Evolutionary conservation across 2,888 invertebrate species (phyloP).

Genomic region (Ferrisia virgata): DNA sequence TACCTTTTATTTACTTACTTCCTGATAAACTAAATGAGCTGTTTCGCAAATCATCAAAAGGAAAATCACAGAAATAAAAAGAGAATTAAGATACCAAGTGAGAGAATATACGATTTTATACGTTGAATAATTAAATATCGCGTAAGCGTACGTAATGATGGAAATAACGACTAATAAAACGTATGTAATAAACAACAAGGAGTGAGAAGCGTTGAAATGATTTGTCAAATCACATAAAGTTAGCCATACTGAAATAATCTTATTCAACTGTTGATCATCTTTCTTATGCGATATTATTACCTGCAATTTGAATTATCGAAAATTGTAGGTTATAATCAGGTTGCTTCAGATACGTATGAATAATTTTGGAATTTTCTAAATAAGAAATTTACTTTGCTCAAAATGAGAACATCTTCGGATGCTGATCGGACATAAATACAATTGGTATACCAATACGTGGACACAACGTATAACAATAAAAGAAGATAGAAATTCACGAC

Average conservation of each 20-base stretch:
- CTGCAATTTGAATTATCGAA: not conserved
- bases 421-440: not conserved
- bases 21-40: not conserved
- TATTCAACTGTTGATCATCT: not conserved
- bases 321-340: not conserved
- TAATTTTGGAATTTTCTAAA: not conserved
- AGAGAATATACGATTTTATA: not conserved
- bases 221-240: not conserved
- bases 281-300: not conserved
- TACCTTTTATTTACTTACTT: not conserved
- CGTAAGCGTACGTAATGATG: not conserved
- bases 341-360: not conserved
- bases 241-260: not conserved
- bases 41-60: not conserved
- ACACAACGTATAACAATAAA: not conserved
- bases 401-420: not conserved
- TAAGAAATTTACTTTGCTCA: not conserved
- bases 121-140: not conserved
- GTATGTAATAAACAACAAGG: not conserved
- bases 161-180: not conserved
- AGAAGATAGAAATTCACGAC: not conserved
- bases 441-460: not conserved
- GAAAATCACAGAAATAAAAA: not conserved
- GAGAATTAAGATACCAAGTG: not conserved
- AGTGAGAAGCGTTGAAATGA: constrained; percentile 8